A percentile compares a stretch with the other conserved stretches of the same genome.
These are phyloP conservation scores for Adrianichthys oophorus DNA, from an alignment of 2,797 vertebrate genomes.

Conservation along the genomic window DNA sequence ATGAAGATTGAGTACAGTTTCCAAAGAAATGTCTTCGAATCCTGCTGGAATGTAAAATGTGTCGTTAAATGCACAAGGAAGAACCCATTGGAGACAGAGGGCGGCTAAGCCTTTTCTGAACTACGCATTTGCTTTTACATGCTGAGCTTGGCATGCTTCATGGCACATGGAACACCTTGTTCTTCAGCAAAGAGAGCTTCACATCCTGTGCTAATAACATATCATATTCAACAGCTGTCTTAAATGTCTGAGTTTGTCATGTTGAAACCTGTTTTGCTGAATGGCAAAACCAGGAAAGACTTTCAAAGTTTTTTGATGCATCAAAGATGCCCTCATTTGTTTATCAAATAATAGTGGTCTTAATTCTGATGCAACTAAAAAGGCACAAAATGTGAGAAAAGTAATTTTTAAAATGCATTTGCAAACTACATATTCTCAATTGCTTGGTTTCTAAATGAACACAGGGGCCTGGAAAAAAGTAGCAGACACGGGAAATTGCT, in stretches of 20 bases:
- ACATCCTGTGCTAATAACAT: background rate
- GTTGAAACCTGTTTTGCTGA: conserved; percentile 20
- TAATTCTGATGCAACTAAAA: too few species aligned
- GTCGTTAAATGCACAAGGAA: background rate
- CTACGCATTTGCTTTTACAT: too few species aligned
- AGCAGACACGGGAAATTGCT: conserved; percentile 6
- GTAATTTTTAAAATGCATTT: conserved; percentile 39
- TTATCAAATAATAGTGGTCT: too few species aligned
- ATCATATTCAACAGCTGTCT: background rate
- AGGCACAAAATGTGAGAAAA: conserved; percentile 15
- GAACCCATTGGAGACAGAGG: too few species aligned
- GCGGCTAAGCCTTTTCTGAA: too few species aligned
- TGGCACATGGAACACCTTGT: background rate
- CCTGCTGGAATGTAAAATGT: background rate
- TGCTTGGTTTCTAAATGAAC: conserved; percentile 12
- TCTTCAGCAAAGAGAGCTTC: background rate
- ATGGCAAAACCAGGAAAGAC: background rate
- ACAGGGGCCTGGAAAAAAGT: conserved; percentile 3
- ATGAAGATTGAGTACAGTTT: background rate
- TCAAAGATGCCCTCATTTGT: conserved; percentile 10
- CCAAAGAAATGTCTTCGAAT: background rate
- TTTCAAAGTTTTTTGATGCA: conserved; percentile 13
- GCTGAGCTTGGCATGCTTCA: too few species aligned
- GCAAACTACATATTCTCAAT: conserved; percentile 18
- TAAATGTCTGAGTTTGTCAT: conserved; percentile 8